Percentiles rank a stretch among this genome's conserved stretches.
Conservation (phyloP, 2,888 invertebrate species). For the Molorchus minor region DNA sequence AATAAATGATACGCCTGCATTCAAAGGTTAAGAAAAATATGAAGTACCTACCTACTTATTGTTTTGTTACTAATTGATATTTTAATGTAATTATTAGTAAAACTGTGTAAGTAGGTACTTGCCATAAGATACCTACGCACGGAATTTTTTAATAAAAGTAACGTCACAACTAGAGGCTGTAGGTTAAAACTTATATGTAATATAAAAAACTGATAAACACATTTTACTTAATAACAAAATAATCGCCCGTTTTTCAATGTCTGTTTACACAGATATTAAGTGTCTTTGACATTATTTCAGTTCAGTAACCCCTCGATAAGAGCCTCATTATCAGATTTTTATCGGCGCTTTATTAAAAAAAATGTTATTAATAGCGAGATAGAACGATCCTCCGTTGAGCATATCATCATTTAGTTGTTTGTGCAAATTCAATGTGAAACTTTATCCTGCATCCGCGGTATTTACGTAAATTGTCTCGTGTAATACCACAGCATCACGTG, state of each 20-base stretch:
- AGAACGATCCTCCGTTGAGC: conserved; percentile 24
- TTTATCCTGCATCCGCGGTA: background rate
- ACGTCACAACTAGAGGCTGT: too few species aligned
- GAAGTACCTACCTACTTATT: too few species aligned
- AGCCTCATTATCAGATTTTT: conserved; percentile 30
- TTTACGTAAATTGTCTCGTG: conserved; percentile 3
- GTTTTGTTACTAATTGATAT: too few species aligned
- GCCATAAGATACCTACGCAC: too few species aligned
- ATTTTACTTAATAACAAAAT: conserved; percentile 16
- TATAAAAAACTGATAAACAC: background rate
- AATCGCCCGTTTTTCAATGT: conserved; percentile 20
- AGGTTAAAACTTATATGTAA: background rate
- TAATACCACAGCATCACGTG: conserved; percentile 5
- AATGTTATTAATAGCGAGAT: conserved; percentile 23
- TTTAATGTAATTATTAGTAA: too few species aligned
- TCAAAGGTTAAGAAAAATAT: too few species aligned
- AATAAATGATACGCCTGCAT: too few species aligned
- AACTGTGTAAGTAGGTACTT: too few species aligned
- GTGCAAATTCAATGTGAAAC: conserved; percentile 14
- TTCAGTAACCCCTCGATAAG: conserved; percentile 41
- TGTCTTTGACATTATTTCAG: conserved; percentile 46
- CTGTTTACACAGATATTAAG: conserved; percentile 27
- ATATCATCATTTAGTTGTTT: conserved; percentile 20
- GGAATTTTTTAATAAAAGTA: too few species aligned
- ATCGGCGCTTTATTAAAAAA: conserved; percentile 29